A percentile compares a stretch with the other conserved stretches of the same genome.
phyloP scores from a whole-genome alignment of 2,797 vertebrate genomes.

The Lagocephalus sceleratus region DNA sequence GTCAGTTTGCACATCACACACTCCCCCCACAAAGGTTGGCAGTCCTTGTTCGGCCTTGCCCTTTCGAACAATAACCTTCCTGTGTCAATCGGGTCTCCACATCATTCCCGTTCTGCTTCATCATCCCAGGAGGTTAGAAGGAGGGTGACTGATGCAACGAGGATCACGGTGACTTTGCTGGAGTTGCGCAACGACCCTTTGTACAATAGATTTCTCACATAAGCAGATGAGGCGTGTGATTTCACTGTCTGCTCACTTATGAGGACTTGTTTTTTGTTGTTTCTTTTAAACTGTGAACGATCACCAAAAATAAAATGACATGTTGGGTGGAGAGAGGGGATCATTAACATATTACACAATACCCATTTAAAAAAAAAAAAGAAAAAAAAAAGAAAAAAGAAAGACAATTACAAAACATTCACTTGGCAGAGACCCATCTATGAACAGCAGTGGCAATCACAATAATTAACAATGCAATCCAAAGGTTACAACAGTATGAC shows the following conservation, averaged over 20 bases:
- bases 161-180: constrained; percentile 16
- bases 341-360: constrained; percentile 26
- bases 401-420: constrained; percentile 33
- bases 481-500: constrained; percentile 47
- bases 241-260: constrained; percentile 16
- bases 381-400: constrained; percentile 1
- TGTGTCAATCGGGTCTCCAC: not conserved
- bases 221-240: constrained; percentile 6
- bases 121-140: constrained; percentile 23
- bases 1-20: constrained; percentile 30
- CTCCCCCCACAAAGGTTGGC: not conserved
- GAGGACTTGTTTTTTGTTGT: constrained; percentile 2
- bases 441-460: constrained; percentile 53
- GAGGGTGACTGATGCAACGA: constrained; percentile 3
- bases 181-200: constrained; percentile 25
- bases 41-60: constrained; percentile 3
- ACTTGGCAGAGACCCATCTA: constrained; percentile 50
- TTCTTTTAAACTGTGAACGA: constrained; percentile 1
- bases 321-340: not conserved
- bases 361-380: constrained; percentile 25
- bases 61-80: constrained; percentile 14
- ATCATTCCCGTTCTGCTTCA: constrained; percentile 3
- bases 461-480: constrained; percentile 53
- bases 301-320: constrained; percentile 4
- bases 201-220: constrained; percentile 17